A percentile compares a stretch with the other conserved stretches of the same genome.
Evolutionary conservation across 2,797 vertebrate genomes (phyloP).

Genomic region (Sphenopsis melanotis): DNA sequence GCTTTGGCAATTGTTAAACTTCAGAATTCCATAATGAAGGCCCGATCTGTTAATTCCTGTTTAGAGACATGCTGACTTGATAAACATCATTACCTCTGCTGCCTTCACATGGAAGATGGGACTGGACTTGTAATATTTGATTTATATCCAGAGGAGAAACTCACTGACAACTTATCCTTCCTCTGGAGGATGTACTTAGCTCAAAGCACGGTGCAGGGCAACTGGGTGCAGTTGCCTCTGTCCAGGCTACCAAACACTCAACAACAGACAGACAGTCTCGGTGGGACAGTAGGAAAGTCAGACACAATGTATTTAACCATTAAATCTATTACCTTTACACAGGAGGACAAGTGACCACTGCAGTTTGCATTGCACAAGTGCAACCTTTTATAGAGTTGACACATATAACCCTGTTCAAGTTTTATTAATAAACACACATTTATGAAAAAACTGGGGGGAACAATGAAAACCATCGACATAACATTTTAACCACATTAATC

Average conservation of each 20-base stretch:
- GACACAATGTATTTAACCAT: neutral
- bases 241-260: neutral
- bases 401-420: neutral
- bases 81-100: neutral
- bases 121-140: neutral
- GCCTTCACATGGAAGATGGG: neutral
- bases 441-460: neutral
- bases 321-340: neutral
- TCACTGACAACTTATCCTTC: neutral
- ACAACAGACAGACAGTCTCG: accelerated
- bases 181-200: neutral
- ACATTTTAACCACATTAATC: neutral
- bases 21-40: neutral
- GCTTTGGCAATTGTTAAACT: neutral
- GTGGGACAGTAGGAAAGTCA: neutral
- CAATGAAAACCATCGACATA: neutral
- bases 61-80: neutral
- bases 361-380: neutral
- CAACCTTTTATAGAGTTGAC: neutral
- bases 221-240: neutral
- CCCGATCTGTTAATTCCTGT: neutral
- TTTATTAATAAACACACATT: neutral
- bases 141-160: neutral
- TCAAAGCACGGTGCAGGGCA: neutral
- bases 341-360: accelerated